Evolutionary conservation across 2,113 vertebrate genomes (phyloP).

Genomic region (Onychostruthus taczanowskii): DNA sequence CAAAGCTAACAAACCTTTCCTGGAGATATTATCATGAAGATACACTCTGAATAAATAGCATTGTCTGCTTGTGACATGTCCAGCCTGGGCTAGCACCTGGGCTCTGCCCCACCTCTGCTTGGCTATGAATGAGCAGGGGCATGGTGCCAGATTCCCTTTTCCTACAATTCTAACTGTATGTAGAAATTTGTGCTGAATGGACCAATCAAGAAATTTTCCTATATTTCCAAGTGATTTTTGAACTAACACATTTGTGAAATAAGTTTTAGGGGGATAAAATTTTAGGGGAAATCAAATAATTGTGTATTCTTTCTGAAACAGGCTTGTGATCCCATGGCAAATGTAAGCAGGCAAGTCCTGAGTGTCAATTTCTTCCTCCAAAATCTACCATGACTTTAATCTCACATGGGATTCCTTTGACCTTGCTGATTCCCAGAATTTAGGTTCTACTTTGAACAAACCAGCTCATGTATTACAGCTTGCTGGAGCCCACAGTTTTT

Average conservation of each 20-base stretch:
- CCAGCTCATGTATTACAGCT: not conserved
- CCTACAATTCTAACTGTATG: not conserved
- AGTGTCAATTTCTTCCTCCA: not conserved
- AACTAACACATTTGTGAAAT: not conserved
- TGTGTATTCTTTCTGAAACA: not conserved
- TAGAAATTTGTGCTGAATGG: not conserved
- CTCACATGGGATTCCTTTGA: not conserved
- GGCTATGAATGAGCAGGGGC: rapidly evolving
- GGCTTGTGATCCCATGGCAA: not conserved
- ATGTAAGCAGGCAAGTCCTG: not conserved
- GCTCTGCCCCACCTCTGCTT: not conserved
- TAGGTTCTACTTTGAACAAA: not conserved
- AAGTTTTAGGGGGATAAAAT: not conserved
- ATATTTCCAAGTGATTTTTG: not conserved
- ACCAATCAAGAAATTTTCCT: rapidly evolving
- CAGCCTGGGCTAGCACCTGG: not conserved
- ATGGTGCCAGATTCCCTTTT: not conserved
- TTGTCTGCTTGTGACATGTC: not conserved
- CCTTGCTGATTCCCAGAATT: not conserved
- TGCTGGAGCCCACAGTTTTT: not conserved
- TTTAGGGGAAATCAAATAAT: not conserved
- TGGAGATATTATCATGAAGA: not conserved
- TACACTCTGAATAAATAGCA: not conserved
- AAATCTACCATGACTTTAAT: not conserved
- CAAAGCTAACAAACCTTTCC: not conserved